Evolutionary conservation across 1,140 invertebrate species (phyloP), one percentile per base, ranked within the genome.

Genomic region (Homalodisca vitripennis): DNA sequence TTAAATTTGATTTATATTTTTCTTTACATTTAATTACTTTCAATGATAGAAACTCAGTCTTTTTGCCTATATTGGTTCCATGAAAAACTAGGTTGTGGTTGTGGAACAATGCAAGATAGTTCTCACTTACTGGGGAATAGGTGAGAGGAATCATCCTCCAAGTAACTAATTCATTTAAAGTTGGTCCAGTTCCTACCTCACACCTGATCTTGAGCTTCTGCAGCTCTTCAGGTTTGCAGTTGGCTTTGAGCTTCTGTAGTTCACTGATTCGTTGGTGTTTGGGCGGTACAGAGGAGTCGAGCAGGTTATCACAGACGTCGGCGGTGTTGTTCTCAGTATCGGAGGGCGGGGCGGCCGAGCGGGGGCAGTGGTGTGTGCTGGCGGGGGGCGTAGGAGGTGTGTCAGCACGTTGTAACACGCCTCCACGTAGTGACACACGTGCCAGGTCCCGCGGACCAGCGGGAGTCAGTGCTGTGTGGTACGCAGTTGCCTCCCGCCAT

Each of bases 181-280:
- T n/a, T n/a, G n/a, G 17, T 17, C 17, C 34, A 41, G 17, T 41
- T 71, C 77, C 75, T 72, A 86, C 83, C 81, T 92, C 88, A 76
- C 90, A 89, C 67, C 85, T 82, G 30, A 79, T 75, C 75, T 89
- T 92, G 22, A 94, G 82, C 75, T 88, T 89, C 67, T 90, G 87
- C 48, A 94, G 80, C 74, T 91, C 87, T 69, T 92, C 89, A 0
- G 91, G 89, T 77, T 92, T 92, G 76, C 92, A 94, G 67, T 91
- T 90, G 14, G 91, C 88, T 73, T 92, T 88, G 29, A 91, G 82
- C 70, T 89, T 90, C 76, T 89, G 83, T 48, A 88, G 77, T 76
- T 92, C 87, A 3, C 84, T 82, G n/a, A 88, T 77, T 57, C 85
- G 83, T 74, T 85, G 84, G 74, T 85, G 84, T 27, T 86, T 85